Evolutionary conservation across 2,888 invertebrate species (phyloP).

Genomic region (Sphaerophoria taeniata): DNA sequence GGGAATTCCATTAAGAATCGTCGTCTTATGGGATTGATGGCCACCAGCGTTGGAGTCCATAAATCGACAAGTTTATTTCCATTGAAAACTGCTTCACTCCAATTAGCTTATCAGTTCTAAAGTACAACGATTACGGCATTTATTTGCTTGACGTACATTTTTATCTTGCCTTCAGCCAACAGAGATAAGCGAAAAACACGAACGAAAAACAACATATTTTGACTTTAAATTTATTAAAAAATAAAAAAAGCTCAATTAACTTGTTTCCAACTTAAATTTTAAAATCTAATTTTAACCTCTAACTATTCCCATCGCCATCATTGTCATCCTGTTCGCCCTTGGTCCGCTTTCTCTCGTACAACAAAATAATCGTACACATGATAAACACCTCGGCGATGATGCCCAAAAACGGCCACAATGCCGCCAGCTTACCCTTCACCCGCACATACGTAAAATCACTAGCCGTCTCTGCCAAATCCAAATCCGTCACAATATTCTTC

Average conservation of each 20-base stretch:
- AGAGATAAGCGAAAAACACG: too few relatives aligned
- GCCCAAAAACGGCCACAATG: constrained; percentile 98
- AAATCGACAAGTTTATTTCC: too few relatives aligned
- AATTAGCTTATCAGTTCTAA: background rate
- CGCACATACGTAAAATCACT: constrained; percentile 85
- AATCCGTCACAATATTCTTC: constrained; percentile 82
- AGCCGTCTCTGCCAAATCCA: constrained; percentile 80
- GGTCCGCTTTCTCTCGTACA: constrained; percentile 98
- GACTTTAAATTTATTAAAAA: too few relatives aligned
- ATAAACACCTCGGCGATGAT: constrained; percentile 97
- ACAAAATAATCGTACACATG: constrained; percentile 96
- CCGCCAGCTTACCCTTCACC: constrained; percentile 94
- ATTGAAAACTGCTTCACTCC: background rate
- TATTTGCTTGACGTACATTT: too few relatives aligned
- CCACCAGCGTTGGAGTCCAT: constrained; percentile 40
- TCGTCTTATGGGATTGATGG: constrained; percentile 5
- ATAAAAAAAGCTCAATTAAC: too few relatives aligned
- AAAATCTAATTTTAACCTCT: constrained; percentile 86
- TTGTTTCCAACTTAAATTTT: background rate
- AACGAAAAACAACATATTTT: too few relatives aligned
- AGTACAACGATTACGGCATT: background rate
- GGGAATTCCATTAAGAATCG: constrained; percentile 56
- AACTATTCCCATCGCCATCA: constrained; percentile 94
- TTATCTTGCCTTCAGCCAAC: too few relatives aligned
- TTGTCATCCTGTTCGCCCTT: constrained; percentile 96